Base-by-base conservation (phyloP, 1,140 invertebrate species). In the Cheumatopsyche charites region DNA sequence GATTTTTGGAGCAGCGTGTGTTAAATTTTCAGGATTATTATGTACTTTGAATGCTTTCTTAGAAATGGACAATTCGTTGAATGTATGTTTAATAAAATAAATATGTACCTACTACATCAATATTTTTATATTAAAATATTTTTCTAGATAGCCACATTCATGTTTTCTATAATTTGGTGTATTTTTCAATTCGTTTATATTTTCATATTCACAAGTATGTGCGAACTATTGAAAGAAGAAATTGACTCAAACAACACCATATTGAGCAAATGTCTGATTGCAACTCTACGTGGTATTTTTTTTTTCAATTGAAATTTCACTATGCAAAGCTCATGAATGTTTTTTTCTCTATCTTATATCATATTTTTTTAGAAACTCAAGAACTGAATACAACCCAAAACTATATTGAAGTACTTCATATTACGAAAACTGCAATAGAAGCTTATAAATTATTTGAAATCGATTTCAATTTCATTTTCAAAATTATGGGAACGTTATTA, bases 201-300 rank as follows among this genome's bases (percentile, higher is more conserved):
- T 0, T 25, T 58, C 9, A 23, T 58, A 25, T 58, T 58, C 25
- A 13, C 55, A 58, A 58, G 21, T 7, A 21, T 58, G 12, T 58
- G 55, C 25, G 55, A 58, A 58, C 12, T 58, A 11, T n/a, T 58
- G 1, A 21, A 58, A 12, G 19, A 21, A 21, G 55, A 58, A 58
- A 58, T 58, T 4, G 9, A 23, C 6, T 11, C 19, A 58, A 23
- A 0, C 2, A 58, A 58, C 25, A 25, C 7, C 25, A 26, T 25
- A 6, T 12, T 58, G 11, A 58, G 21, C 21, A 58, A 58, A 26
- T 58, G 9, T 19, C n/a, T 58, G n/a, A 25, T 26, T 12, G 23
- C 19, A 13, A 25, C 21, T 26, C 4, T 21, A 2, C 23, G 12
- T 12, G 13, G 55, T 25, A n/a, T n/a, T n/a, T n/a, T n/a, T n/a